Percentiles rank a stretch among this genome's conserved stretches.
Evolutionary conservation across 2,888 invertebrate species (phyloP).

Genomic region (Spodoptera picta): DNA sequence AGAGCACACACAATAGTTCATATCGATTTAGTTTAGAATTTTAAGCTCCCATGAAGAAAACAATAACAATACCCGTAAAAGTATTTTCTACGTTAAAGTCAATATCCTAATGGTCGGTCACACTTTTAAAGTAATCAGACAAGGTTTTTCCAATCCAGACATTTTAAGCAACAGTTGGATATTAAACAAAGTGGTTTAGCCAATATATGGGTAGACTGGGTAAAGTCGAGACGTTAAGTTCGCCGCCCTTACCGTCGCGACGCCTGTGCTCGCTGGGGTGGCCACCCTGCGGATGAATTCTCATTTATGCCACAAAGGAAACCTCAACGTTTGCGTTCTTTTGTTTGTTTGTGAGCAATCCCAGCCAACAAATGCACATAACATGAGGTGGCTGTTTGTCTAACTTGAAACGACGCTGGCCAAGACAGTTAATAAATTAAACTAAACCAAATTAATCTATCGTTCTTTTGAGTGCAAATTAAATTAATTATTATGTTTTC

Average conservation of each 20-base stretch:
- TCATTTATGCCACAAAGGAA: conserved; percentile 47
- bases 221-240: conserved; percentile 49
- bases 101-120: conserved; percentile 2
- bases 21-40: too few species aligned
- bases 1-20: too few species aligned
- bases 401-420: conserved; percentile 7
- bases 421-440: too few species aligned
- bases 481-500: too few species aligned
- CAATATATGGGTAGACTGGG: conserved; percentile 31
- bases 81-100: neutral
- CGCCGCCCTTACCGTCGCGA: conserved; percentile 61
- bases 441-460: too few species aligned
- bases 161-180: conserved; percentile 37
- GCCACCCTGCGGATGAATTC: conserved; percentile 43
- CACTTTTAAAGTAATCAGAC: conserved; percentile 1
- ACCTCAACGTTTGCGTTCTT: conserved; percentile 41
- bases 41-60: too few species aligned
- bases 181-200: conserved; percentile 49
- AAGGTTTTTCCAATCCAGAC: conserved; percentile 39
- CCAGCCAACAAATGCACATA: conserved; percentile 35
- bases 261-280: conserved; percentile 45
- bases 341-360: conserved; percentile 44
- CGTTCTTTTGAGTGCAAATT: too few species aligned
- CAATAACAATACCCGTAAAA: too few species aligned
- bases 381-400: conserved; percentile 18